Base-by-base conservation (phyloP, 2,113 vertebrate genomes). In the Gyps fulvus region DNA sequence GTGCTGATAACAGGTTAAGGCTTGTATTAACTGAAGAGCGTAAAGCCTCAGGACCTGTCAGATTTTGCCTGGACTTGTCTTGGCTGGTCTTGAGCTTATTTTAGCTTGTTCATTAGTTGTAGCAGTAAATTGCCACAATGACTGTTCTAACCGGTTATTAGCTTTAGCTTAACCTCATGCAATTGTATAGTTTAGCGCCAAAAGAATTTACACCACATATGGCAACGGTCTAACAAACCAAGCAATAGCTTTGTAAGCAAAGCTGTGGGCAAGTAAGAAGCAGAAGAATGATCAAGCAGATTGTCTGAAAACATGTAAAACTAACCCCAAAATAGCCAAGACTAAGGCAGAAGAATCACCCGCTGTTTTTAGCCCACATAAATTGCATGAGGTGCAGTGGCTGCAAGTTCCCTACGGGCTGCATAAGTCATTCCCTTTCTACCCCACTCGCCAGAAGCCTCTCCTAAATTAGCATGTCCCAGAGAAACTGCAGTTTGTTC, bases 381-480 rank as follows among this genome's bases (percentile, higher is more conserved):
- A 62, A 74, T 40, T 36, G 21, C 12, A 26, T 16, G 13, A 89
- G 3, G 2, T 34, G 2, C 12, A 52, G 25, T 4, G 17, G 3
- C 25, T 83, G 20, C 26, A 27, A 20, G 16, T 69, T 62, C 18
- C 20, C 4, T 52, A 6, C 12, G 3, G 15, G 3, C 20, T 70
- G 6, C 10, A 3, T 29, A 38, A 55, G 7, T 42, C 4, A 20
- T 31, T 70, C 15, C 8, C 2, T 61, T 87, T 57, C 32, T 11
- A 42, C 0, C 3, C 2, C 16, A 13, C 20, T n/a, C 0, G 0
- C 17, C 34, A 73, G 34, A 77, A 81, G 3, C 16, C 20, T 67
- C 21, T 50, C 29, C 7, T 38, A 82, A 84, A 70, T 38, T n/a
- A 61, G 7, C 8, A 40, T 1, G 1, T 54, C 20, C 9, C 13